Evolutionary conservation across 1,140 invertebrate species (phyloP), one percentile per base, ranked within the genome.

Genomic region (Drosophila ficusphila): DNA sequence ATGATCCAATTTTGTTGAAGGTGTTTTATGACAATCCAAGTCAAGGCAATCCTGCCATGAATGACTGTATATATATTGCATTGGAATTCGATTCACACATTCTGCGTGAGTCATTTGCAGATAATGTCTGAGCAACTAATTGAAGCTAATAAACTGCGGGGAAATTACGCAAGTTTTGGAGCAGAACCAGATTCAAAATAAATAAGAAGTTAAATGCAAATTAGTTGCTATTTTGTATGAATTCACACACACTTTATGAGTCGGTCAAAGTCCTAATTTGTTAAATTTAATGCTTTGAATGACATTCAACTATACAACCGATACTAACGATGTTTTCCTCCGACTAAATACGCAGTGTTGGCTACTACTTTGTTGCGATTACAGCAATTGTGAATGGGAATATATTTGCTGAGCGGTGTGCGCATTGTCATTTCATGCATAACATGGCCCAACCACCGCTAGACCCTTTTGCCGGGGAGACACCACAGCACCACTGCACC

Each of bases 371-470:
- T 11, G 9, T 11, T 23, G 36, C 18, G 19, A 12, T 25, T 44
- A 38, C 56, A 8, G 38, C 29, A 44, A 44, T 60, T 51, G 25
- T 25, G 18, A 67, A 29, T 67, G 61, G 61, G 12, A 29, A 58
- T 29, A 18, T 44, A 11, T 9, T 19, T 18, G 56, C 11, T 49
- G 23, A 5, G 31, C n/a, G 25, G 19, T 61, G 75, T 70, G 76
- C 64, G 71, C 76, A 44, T 81, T 79, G 78, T 79, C 77, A 79
- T 58, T 60, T 79, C 65, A 79, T 57, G 73, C 77, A 82, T 81
- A 76, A 81, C 78, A 64, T 58, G 46, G 29, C 77, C 36, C 61
- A 76, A 51, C 65, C 51, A 34, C 18, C 18, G 9, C 31, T 31
- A 60, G 60, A 75, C 62, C 62, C 44, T 67, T 65, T 44, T 12